These are phyloP conservation scores for Panorpa germanica DNA, from an alignment of 2,888 invertebrate genomes.

Conservation along the genomic window DNA sequence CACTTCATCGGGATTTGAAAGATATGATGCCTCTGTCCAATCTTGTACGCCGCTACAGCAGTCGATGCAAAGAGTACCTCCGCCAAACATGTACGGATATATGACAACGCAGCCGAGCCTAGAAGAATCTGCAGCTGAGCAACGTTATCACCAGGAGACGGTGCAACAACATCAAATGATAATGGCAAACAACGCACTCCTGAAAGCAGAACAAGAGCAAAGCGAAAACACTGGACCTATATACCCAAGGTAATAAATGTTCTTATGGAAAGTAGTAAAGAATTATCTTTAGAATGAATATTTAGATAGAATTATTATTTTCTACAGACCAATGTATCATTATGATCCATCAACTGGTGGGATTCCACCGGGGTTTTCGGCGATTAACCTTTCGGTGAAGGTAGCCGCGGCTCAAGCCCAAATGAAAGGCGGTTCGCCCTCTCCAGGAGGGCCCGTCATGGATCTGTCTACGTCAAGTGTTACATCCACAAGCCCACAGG, in stretches of 20 bases:
- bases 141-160: constrained; percentile 37
- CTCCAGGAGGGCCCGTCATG: constrained; percentile 64
- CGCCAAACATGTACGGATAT: constrained; percentile 39
- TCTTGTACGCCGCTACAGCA: constrained; percentile 27
- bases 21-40: constrained; percentile 35
- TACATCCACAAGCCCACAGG: constrained; percentile 69
- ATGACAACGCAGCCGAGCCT: constrained; percentile 32
- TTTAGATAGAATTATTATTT: constrained; percentile 11
- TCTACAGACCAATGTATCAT: constrained; percentile 59
- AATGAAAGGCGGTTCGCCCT: constrained; percentile 44
- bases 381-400: constrained; percentile 71
- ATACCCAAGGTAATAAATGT: constrained; percentile 43
- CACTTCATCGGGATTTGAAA: constrained; percentile 36
- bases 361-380: constrained; percentile 56
- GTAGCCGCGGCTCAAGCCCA: constrained; percentile 47
- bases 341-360: constrained; percentile 55
- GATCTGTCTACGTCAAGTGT: constrained; percentile 77
- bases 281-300: constrained; percentile 1
- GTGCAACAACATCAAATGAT: constrained; percentile 30
- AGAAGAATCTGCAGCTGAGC: constrained; percentile 33
- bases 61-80: constrained; percentile 25
- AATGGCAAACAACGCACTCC: constrained; percentile 30
- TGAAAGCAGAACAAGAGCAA: constrained; percentile 52
- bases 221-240: constrained; percentile 50
- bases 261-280: neutral